phyloP scores from a whole-genome alignment of 2,888 invertebrate genomes.

The Acrocyrtus sp. region DNA sequence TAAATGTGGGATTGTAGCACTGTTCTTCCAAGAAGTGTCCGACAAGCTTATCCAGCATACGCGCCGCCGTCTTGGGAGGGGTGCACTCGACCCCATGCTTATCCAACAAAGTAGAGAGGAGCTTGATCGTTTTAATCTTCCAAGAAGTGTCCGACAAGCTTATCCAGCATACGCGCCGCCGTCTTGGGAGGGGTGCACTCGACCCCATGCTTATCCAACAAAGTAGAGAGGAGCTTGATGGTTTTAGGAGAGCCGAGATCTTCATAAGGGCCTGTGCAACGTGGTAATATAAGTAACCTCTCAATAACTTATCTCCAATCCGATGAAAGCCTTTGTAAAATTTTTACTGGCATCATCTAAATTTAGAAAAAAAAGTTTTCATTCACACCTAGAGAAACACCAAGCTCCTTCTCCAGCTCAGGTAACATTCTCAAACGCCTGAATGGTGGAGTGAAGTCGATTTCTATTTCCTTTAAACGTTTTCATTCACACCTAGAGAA shows the following conservation, averaged over 20 bases:
- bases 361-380: no score
- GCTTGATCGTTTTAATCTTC: slow-evolving; percentile 88
- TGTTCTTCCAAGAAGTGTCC: slow-evolving; percentile 95
- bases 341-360: no score
- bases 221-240: slow-evolving; percentile 79
- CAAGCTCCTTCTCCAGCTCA: slow-evolving; percentile 83
- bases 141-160: slow-evolving; percentile 94
- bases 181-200: slow-evolving; percentile 96
- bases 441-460: slow-evolving; percentile 99
- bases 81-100: slow-evolving; percentile 93
- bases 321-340: no score
- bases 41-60: slow-evolving; percentile 95
- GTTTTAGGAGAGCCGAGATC: slow-evolving; percentile 76
- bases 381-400: slow-evolving; percentile 63
- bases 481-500: no score
- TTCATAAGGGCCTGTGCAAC: slow-evolving; percentile 80
- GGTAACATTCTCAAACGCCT: slow-evolving; percentile 90
- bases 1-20: slow-evolving; percentile 95
- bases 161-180: slow-evolving; percentile 92
- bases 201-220: slow-evolving; percentile 85
- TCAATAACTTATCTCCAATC: no score
- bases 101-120: slow-evolving; percentile 83
- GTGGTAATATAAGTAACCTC: no score
- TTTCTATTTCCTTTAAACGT: slow-evolving; percentile 74
- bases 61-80: slow-evolving; percentile 89